Evolutionary conservation across 2,113 vertebrate genomes (phyloP), one percentile per base, ranked within the genome.

Genomic region (Podilymbus podiceps): DNA sequence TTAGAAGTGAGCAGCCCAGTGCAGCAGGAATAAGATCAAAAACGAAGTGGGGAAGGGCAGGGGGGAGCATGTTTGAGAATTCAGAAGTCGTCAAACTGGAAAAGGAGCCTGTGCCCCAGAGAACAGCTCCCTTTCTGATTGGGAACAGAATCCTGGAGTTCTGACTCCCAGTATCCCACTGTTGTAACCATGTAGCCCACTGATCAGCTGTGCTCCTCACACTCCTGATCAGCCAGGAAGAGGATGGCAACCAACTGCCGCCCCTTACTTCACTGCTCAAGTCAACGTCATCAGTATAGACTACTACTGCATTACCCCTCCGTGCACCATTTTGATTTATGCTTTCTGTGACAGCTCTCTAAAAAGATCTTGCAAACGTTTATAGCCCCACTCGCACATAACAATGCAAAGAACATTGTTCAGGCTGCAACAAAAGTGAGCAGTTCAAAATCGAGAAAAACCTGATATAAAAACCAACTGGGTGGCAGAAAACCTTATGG

Each of bases 261-360:
- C 18, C 59, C 62, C 38, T 68, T 6, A 33, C 30, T 47, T 69
- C 30, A 15, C 52, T 46, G 11, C 76, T 42, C 28, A 14, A 24
- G 25, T 7, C 59, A 68, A 35, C 73, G 46, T 44, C 14, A 75
- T 49, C 20, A 58, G 23, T 10, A 23, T 27, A 49, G 49, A 28
- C 19, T 15, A 31, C 33, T 30, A 12, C 53, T 25, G 62, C 31
- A 40, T 47, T 31, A 47, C 18, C 9, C n/a, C 25, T 30, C 18
- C 0, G 0, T 8, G 24, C 55, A 73, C 5, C 1, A 0, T 4
- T 72, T 16, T 46, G 42, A 46, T 28, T 69, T 84, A 8, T 67
- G 69, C 74, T 60, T 67, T 38, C 44, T 30, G 33, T 21, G 42
- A 66, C 59, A 89, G 50, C 59, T 81, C 62, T 64, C 42, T 25